These are phyloP conservation scores for Orientallactaga bullata DNA, from an alignment of 2,113 vertebrate species.

Conservation along the genomic window DNA sequence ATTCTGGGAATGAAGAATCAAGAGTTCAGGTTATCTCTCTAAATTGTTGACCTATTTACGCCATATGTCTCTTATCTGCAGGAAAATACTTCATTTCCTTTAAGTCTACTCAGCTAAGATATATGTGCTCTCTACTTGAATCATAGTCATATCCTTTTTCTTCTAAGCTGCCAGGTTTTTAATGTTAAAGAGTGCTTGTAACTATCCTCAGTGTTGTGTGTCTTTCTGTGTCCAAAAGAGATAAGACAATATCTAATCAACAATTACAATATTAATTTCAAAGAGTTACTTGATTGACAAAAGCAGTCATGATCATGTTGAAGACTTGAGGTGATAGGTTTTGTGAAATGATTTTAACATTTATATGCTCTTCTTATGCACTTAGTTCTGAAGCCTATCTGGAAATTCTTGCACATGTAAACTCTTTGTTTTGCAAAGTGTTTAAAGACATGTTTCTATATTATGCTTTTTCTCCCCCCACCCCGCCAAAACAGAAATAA, in stretches of 20 bases:
- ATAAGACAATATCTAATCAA: background rate
- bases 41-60: background rate
- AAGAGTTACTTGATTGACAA: background rate
- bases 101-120: background rate
- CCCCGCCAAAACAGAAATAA: background rate
- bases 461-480: background rate
- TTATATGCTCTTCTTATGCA: background rate
- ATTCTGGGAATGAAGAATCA: background rate
- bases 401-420: background rate
- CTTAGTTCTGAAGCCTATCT: conserved; percentile 1
- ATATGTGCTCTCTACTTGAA: background rate
- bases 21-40: background rate
- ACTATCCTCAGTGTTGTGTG: background rate
- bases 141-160: background rate
- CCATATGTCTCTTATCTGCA: background rate
- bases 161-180: background rate
- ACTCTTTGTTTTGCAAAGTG: background rate
- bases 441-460: conserved; percentile 17
- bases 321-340: background rate
- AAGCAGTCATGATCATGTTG: background rate
- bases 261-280: conserved; percentile 37
- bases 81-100: conserved; percentile 18
- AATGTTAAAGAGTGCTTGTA: background rate
- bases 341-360: conserved; percentile 5
- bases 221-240: background rate